phyloP scores from a whole-genome alignment of 2,113 vertebrate genomes.

The Salvelinus sp. region DNA sequence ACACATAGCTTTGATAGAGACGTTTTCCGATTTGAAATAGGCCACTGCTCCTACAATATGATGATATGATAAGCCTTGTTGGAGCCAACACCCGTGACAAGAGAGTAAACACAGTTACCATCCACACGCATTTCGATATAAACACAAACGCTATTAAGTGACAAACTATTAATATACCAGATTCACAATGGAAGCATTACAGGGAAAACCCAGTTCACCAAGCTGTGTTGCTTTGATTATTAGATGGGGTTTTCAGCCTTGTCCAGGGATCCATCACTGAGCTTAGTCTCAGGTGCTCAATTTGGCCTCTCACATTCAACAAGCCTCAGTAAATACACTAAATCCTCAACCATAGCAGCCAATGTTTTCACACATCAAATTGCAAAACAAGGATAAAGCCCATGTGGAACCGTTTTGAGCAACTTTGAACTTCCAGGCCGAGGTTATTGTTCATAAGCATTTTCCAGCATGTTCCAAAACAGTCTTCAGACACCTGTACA shows the following conservation, averaged over 20 bases:
- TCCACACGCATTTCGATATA: neutral
- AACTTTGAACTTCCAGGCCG: neutral
- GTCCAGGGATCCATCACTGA: neutral
- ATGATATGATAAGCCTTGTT: slow-evolving; percentile 26
- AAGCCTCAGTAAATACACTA: neutral
- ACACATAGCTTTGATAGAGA: slow-evolving; percentile 23
- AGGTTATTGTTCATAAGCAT: neutral
- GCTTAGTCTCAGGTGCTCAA: neutral
- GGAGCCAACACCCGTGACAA: neutral
- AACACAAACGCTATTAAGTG: neutral
- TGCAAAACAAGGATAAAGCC: neutral
- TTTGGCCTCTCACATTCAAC: neutral
- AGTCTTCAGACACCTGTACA: neutral
- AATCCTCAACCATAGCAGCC: neutral
- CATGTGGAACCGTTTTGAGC: neutral
- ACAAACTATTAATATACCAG: neutral
- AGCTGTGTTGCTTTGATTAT: neutral
- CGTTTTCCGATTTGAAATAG: slow-evolving; percentile 29
- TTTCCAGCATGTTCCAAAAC: neutral
- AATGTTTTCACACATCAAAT: slow-evolving; percentile 10
- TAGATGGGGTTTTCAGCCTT: neutral
- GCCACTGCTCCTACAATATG: slow-evolving; percentile 13
- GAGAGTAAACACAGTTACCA: neutral
- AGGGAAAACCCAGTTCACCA: too few relatives aligned
- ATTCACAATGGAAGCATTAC: slow-evolving; percentile 16